A percentile compares a stretch with the other conserved stretches of the same genome.
Evolutionary conservation across 2,888 invertebrate species (phyloP).

Genomic region (Steromphala cineraria): DNA sequence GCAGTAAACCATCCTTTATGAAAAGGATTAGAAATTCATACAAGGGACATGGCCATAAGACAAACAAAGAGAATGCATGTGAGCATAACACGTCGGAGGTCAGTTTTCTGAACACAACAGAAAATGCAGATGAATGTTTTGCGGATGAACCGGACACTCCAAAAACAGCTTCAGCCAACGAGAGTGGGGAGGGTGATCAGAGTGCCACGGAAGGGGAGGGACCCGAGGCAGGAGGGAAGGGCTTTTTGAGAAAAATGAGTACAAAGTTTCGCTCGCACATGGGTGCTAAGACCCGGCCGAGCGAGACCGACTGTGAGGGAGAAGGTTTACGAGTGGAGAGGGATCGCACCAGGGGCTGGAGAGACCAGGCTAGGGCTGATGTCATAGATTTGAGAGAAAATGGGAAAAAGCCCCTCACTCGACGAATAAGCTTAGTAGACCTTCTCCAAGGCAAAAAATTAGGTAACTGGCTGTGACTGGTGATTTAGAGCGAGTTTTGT

Average conservation of each 20-base stretch:
- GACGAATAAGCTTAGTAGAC: constrained; percentile 51
- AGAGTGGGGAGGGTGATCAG: neutral
- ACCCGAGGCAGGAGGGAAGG: constrained; percentile 16
- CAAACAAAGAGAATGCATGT: neutral
- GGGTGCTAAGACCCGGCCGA: constrained; percentile 27
- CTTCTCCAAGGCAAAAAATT: constrained; percentile 37
- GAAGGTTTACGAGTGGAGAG: constrained; percentile 31
- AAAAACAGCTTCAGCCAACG: neutral
- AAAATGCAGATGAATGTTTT: neutral
- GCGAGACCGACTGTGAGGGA: constrained; percentile 42
- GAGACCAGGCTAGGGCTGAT: constrained; percentile 44
- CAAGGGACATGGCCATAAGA: neutral
- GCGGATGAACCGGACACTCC: constrained; percentile 20
- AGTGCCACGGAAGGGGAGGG: neutral
- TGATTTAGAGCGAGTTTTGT: neutral
- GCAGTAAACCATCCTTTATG: neutral
- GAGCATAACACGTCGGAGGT: neutral
- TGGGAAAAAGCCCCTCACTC: constrained; percentile 47
- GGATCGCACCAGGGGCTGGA: constrained; percentile 27
- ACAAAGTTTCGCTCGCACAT: constrained; percentile 52
- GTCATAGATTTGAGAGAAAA: constrained; percentile 60
- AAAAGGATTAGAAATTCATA: neutral
- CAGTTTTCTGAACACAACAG: neutral
- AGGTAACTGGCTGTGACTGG: constrained; percentile 29
- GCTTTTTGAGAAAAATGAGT: constrained; percentile 60